Evolutionary conservation across 2,888 invertebrate species (phyloP), one percentile per base, ranked within the genome.

Genomic region (Lithophane leautieri): DNA sequence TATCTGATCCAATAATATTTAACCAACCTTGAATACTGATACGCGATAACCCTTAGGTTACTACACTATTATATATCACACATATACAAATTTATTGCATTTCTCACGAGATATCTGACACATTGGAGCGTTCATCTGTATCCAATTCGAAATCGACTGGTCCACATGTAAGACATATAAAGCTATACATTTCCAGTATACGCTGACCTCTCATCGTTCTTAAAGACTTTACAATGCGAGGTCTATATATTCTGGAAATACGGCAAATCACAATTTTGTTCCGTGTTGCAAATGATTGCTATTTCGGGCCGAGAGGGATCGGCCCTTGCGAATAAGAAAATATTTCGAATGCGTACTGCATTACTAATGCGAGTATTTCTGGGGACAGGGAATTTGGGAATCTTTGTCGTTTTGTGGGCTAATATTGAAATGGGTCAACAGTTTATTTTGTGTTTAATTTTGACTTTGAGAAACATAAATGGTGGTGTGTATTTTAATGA

Each of bases 81-180:
- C 19, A 58, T 34, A 62, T 19, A 50, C 14, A 12, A 34, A 28
- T 60, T 67, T 75, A 81, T 76, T 72, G 70, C 70, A 68, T 80
- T 70, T 68, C 75, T 67, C 34, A 11, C 40, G 4, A 52, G 56
- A 74, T 72, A 42, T 22, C 61, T 14, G 12, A 16, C 54, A 62
- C 50, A 67, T 50, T 25, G 42, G 19, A 56, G 47, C 72, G 50
- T 70, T 68, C 72, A 73, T 70, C 54, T 70, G 80, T 60, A 60
- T 76, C 63, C 67, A 61, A 82, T 84, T 67, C 22, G 16, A 56
- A 69, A 84, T 81, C 67, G n/a, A 25, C 44, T 67, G 44, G 16
- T 65, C 70, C 60, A 73, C 25, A 70, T 84, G 47, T 56, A 60
- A 42, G 50, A 68, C 34, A 25, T 77, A 42, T 28, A 42, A 40